A percentile compares a stretch with the other conserved stretches of the same genome.
These are phyloP conservation scores for Corythoichthys haematopterus DNA, from an alignment of 2,113 vertebrate species.

Conservation along the genomic window DNA sequence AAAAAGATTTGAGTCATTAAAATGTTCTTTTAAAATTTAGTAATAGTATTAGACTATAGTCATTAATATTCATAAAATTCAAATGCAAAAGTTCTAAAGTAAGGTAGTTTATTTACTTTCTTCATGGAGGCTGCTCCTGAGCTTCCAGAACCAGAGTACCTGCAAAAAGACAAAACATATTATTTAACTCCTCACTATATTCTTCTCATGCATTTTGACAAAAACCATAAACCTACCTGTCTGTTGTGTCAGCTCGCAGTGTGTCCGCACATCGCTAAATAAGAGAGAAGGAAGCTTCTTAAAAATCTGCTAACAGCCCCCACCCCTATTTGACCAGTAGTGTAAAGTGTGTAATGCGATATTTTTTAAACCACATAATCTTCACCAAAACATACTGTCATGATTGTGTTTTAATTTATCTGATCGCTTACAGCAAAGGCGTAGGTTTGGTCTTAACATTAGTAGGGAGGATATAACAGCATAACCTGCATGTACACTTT, in stretches of 20 bases:
- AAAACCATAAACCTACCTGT: conserved; percentile 49
- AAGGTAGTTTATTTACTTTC: conserved; percentile 71
- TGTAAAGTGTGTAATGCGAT: too few species aligned
- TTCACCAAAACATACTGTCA: too few species aligned
- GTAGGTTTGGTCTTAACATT: too few species aligned
- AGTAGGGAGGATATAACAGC: too few species aligned
- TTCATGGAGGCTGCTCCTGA: conserved; percentile 81
- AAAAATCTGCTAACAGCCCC: not conserved
- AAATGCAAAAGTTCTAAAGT: not conserved
- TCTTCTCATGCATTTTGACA: not conserved
- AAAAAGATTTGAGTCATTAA: conserved; percentile 11
- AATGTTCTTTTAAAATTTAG: too few species aligned
- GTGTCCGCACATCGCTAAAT: conserved; percentile 61
- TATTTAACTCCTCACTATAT: conserved; percentile 1
- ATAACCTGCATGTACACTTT: too few species aligned
- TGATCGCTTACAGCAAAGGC: too few species aligned
- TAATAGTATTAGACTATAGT: too few species aligned
- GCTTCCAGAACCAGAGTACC: conserved; percentile 79
- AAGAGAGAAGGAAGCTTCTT: conserved; percentile 8
- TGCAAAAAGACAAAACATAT: conserved; percentile 35
- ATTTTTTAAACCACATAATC: too few species aligned
- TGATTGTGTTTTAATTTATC: too few species aligned
- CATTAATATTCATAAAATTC: not conserved
- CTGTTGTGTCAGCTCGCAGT: conserved; percentile 62
- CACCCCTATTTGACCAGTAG: not conserved